Percentiles rank a stretch among this genome's conserved stretches.
Evolutionary conservation across 2,888 invertebrate species (phyloP).

Genomic region (Eristalinus sepulchralis): DNA sequence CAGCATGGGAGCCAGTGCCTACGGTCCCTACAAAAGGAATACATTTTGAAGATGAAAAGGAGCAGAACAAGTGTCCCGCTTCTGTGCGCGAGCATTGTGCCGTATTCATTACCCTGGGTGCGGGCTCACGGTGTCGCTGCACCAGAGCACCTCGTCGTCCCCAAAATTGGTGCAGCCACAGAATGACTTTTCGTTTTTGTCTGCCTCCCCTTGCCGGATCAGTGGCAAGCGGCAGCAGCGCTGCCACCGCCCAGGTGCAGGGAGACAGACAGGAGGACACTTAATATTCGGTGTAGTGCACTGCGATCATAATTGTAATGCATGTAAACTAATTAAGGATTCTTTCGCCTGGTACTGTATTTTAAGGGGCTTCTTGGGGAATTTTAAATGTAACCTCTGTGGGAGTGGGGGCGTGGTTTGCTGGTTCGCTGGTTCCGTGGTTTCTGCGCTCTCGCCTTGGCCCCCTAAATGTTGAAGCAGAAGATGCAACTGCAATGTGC

Average conservation of each 20-base stretch:
- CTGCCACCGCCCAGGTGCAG: conserved; percentile 16
- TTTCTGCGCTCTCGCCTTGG: neutral
- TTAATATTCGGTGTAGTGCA: conserved; percentile 61
- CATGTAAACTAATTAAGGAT: conserved; percentile 69
- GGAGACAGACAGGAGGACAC: conserved; percentile 47
- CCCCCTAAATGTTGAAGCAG: neutral
- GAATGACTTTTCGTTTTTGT: conserved; percentile 3
- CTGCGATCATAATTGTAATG: conserved; percentile 67
- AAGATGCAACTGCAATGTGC: neutral
- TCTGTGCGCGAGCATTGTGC: conserved; percentile 30
- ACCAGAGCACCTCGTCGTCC: conserved; percentile 26
- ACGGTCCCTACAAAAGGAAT: conserved; percentile 42
- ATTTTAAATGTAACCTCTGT: conserved; percentile 56
- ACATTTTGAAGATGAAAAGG: conserved; percentile 11
- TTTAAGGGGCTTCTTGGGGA: conserved; percentile 61
- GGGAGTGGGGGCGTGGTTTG: neutral
- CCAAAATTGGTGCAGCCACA: conserved; percentile 20
- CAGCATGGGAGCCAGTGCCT: neutral
- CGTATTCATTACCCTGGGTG: conserved; percentile 57
- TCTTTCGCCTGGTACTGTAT: conserved; percentile 51
- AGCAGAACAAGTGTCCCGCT: conserved; percentile 23
- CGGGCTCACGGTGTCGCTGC: conserved; percentile 41
- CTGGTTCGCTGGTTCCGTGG: neutral
- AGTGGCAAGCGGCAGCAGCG: neutral
- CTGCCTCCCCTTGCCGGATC: conserved; percentile 1